Percentiles rank a stretch among this genome's conserved stretches.
These are phyloP conservation scores for Trissolcus japonicus DNA, from an alignment of 2,888 invertebrate species.

Conservation along the genomic window DNA sequence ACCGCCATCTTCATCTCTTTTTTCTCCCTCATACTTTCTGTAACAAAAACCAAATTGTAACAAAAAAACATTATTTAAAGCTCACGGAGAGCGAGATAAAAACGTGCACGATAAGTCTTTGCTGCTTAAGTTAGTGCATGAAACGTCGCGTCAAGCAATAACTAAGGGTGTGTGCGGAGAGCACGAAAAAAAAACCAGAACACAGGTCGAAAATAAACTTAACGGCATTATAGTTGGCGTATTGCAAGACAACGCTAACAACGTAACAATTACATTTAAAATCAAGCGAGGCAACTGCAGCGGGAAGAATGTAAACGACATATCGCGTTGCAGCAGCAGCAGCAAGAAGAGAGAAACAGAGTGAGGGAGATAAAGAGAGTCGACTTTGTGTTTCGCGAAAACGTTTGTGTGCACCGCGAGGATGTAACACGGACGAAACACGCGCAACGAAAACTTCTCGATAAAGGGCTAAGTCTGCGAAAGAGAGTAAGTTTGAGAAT, in stretches of 20 bases:
- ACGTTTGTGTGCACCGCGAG: neutral
- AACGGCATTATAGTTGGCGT: constrained; percentile 4
- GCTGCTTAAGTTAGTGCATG: too few species aligned
- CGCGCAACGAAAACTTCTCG: constrained; percentile 32
- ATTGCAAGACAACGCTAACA: constrained; percentile 18
- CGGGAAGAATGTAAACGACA: constrained; percentile 25
- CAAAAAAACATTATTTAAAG: too few species aligned
- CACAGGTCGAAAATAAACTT: neutral
- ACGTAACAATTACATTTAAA: constrained; percentile 35
- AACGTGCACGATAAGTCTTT: neutral
- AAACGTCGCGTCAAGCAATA: neutral
- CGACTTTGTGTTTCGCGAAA: constrained; percentile 3
- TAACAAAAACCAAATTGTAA: too few species aligned
- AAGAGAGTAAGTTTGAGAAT: constrained; percentile 36
- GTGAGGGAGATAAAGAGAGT: too few species aligned
- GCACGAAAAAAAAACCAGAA: too few species aligned
- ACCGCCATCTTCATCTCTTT: too few species aligned
- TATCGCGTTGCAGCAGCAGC: constrained; percentile 7
- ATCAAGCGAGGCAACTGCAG: constrained; percentile 24
- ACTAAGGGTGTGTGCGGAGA: too few species aligned
- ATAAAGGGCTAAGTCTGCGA: constrained; percentile 41
- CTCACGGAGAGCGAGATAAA: neutral
- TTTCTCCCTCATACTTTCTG: too few species aligned
- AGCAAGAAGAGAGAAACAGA: neutral
- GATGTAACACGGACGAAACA: constrained; percentile 27